phyloP scores from a whole-genome alignment of 2,113 vertebrate species.

The Zosterops pallidus region DNA sequence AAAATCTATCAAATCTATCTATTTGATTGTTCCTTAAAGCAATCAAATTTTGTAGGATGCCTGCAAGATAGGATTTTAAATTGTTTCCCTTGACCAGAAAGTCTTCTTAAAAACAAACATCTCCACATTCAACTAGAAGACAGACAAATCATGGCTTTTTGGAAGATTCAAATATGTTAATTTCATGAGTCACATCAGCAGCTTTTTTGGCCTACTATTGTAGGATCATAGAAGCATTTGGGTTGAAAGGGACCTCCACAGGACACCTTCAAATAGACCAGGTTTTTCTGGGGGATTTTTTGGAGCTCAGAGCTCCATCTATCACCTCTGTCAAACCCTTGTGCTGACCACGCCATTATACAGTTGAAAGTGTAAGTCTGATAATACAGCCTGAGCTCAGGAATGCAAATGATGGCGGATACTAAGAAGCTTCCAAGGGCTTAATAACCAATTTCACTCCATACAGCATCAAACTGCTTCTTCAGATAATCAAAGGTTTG shows the following conservation, averaged over 20 bases:
- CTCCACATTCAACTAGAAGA: too few species aligned
- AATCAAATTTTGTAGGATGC: neutral
- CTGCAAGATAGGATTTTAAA: neutral
- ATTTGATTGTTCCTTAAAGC: neutral
- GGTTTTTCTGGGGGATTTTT: too few species aligned
- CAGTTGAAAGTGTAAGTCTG: fast-evolving
- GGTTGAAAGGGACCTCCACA: neutral
- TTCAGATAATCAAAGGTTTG: neutral
- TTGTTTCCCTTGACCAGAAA: neutral
- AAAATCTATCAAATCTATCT: too few species aligned
- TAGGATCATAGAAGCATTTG: neutral
- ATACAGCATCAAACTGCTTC: neutral
- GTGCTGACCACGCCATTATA: neutral
- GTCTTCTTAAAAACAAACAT: neutral
- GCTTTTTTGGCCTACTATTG: fast-evolving
- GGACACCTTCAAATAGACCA: neutral
- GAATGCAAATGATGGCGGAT: neutral
- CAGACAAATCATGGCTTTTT: neutral
- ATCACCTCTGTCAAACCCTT: neutral
- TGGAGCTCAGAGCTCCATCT: neutral
- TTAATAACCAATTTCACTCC: neutral
- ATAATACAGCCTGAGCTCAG: neutral
- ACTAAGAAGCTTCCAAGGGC: neutral
- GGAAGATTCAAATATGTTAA: fast-evolving
- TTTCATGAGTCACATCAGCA: neutral